These are phyloP conservation scores for Xylophagus ater DNA, from an alignment of 2,888 invertebrate species.

Conservation along the genomic window DNA sequence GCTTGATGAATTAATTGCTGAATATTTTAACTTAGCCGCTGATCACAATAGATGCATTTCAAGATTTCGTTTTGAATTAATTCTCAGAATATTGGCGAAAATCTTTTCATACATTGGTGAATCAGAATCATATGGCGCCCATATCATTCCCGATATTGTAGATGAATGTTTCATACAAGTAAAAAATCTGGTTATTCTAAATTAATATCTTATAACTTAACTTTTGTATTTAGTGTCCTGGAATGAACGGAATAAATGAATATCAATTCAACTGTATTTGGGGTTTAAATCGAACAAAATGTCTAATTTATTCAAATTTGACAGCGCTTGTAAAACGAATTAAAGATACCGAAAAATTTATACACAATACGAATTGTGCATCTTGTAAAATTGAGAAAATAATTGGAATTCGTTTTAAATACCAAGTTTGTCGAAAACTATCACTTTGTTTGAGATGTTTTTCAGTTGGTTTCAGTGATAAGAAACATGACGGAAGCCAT, in stretches of 20 bases:
- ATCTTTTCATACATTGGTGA: conserved; percentile 34
- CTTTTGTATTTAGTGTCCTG: conserved; percentile 23
- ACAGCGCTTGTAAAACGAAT: conserved; percentile 34
- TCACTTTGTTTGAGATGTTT: conserved; percentile 36
- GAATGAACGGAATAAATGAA: conserved; percentile 29
- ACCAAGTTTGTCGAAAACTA: conserved; percentile 31
- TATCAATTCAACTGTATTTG: conserved; percentile 34
- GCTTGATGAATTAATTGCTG: conserved; percentile 28
- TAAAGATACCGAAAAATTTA: conserved; percentile 32
- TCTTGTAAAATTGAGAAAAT: conserved; percentile 31
- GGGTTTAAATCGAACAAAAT: conserved; percentile 29
- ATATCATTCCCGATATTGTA: conserved; percentile 27
- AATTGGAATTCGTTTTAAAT: conserved; percentile 36
- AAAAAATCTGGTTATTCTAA: conserved; percentile 9
- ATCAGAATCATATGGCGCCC: conserved; percentile 29
- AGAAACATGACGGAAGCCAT: conserved; percentile 29
- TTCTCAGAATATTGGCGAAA: conserved; percentile 31
- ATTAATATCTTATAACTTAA: neutral
- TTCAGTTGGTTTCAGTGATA: conserved; percentile 27
- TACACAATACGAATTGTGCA: conserved; percentile 32
- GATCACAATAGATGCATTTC: conserved; percentile 30
- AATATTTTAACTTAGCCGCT: conserved; percentile 28
- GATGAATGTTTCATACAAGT: conserved; percentile 32
- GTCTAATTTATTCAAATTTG: conserved; percentile 34
- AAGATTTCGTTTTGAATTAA: conserved; percentile 30